These are phyloP conservation scores for Malacosoma neustria DNA, from an alignment of 2,888 invertebrate species.

Conservation along the genomic window DNA sequence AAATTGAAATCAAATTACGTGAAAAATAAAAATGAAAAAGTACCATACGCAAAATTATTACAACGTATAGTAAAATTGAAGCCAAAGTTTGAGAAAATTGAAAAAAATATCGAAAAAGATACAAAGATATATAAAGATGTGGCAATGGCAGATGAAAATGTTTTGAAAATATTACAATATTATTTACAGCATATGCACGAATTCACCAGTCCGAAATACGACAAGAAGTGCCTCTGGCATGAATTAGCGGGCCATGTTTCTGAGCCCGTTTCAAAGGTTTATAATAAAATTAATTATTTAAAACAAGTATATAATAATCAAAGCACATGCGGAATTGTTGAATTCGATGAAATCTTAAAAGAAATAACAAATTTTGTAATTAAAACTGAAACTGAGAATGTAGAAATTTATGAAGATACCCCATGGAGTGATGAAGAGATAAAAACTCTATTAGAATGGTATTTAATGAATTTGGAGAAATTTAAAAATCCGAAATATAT, in stretches of 20 bases:
- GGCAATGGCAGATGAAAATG: slow-evolving; percentile 32
- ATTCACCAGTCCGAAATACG: slow-evolving; percentile 49
- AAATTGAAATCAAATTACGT: slow-evolving; percentile 39
- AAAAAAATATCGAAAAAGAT: slow-evolving; percentile 23
- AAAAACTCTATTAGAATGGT: slow-evolving; percentile 50
- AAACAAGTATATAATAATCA: slow-evolving; percentile 38
- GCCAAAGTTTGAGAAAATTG: slow-evolving; percentile 33
- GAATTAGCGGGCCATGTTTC: slow-evolving; percentile 40
- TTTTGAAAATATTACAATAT: slow-evolving; percentile 39
- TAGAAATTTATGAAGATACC: slow-evolving; percentile 24
- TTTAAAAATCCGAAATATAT: slow-evolving; percentile 61
- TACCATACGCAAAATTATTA: slow-evolving; percentile 28
- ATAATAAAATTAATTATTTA: slow-evolving; percentile 52
- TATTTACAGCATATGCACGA: slow-evolving; percentile 53
- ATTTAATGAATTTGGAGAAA: slow-evolving; percentile 54
- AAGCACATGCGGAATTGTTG: slow-evolving; percentile 19
- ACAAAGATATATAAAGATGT: slow-evolving; percentile 39
- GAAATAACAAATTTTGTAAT: slow-evolving; percentile 34
- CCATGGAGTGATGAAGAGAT: slow-evolving; percentile 47
- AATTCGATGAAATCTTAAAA: slow-evolving; percentile 29
- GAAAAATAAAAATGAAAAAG: slow-evolving; percentile 19
- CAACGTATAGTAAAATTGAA: slow-evolving; percentile 41
- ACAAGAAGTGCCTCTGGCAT: slow-evolving; percentile 53
- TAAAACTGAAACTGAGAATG: slow-evolving; percentile 29
- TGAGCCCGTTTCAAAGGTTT: slow-evolving; percentile 41